These are phyloP conservation scores for Oscheius sp. DNA, from an alignment of 2,888 invertebrate genomes.

Conservation along the genomic window DNA sequence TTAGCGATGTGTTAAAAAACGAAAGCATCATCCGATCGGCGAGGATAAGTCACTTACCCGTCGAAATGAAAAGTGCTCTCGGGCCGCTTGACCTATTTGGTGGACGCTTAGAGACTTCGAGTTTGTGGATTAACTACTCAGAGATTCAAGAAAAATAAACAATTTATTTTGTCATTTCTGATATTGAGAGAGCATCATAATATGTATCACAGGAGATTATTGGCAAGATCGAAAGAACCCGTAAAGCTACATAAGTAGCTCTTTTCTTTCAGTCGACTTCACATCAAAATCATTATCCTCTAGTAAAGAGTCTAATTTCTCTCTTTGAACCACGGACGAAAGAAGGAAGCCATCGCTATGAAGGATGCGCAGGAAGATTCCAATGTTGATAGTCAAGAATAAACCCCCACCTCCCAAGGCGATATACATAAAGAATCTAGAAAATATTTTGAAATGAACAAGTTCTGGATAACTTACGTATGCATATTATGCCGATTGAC, in stretches of 20 bases:
- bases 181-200: not conserved
- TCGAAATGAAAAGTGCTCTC: no score
- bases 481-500: constrained; percentile 50
- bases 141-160: not conserved
- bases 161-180: not conserved
- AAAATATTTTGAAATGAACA: constrained; percentile 10
- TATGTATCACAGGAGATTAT: not conserved
- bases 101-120: no score
- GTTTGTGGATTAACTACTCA: no score
- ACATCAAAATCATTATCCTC: constrained; percentile 54
- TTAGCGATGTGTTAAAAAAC: no score
- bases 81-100: no score
- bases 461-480: constrained; percentile 26
- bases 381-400: constrained; percentile 49
- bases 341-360: constrained; percentile 51
- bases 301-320: constrained; percentile 47
- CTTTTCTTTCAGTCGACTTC: constrained; percentile 40
- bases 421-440: constrained; percentile 43
- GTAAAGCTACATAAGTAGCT: constrained; percentile 32
- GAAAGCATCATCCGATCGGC: no score
- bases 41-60: no score
- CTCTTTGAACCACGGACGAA: constrained; percentile 41
- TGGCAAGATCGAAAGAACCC: not conserved
- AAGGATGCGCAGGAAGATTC: constrained; percentile 45
- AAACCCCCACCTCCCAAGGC: constrained; percentile 43